Conservation (phyloP, 2,113 vertebrate genomes). For the Engystomops pustulosus region DNA sequence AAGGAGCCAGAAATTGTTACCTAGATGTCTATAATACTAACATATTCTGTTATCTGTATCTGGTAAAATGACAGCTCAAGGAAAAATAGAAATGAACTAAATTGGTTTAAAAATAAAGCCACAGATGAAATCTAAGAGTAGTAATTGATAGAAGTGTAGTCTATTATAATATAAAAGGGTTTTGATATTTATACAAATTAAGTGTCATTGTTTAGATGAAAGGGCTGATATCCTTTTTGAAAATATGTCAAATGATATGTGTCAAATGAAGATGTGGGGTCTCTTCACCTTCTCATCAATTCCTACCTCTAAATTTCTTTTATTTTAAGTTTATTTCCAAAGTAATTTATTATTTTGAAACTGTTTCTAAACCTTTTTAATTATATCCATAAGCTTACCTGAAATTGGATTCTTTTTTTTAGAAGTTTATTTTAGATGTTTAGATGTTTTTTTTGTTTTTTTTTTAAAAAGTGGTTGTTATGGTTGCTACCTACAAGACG, state of each 20-base stretch:
- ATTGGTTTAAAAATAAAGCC: slow-evolving; percentile 32
- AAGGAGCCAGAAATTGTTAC: slow-evolving; percentile 1
- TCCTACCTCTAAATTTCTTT: too few relatives aligned
- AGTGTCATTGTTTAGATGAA: slow-evolving; percentile 10
- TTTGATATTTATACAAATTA: slow-evolving; percentile 6
- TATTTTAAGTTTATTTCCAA: too few relatives aligned
- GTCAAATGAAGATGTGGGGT: not conserved
- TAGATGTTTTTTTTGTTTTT: too few relatives aligned
- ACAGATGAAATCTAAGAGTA: not conserved
- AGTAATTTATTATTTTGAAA: too few relatives aligned
- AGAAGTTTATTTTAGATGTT: too few relatives aligned
- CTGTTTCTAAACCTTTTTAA: not conserved
- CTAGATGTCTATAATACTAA: slow-evolving; percentile 43
- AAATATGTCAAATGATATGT: not conserved
- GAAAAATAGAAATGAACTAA: slow-evolving; percentile 41
- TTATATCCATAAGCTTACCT: not conserved
- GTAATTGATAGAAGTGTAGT: slow-evolving; percentile 28
- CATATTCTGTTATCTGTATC: slow-evolving; percentile 50
- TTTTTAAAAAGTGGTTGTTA: too few relatives aligned
- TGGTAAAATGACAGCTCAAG: slow-evolving; percentile 53
- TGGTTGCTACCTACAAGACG: too few relatives aligned
- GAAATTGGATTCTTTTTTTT: not conserved
- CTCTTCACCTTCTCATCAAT: not conserved
- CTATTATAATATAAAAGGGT: slow-evolving; percentile 4
- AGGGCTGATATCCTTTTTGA: not conserved